These are phyloP conservation scores for Sminthurides bifidus DNA, from an alignment of 1,140 invertebrate species.

Conservation along the genomic window DNA sequence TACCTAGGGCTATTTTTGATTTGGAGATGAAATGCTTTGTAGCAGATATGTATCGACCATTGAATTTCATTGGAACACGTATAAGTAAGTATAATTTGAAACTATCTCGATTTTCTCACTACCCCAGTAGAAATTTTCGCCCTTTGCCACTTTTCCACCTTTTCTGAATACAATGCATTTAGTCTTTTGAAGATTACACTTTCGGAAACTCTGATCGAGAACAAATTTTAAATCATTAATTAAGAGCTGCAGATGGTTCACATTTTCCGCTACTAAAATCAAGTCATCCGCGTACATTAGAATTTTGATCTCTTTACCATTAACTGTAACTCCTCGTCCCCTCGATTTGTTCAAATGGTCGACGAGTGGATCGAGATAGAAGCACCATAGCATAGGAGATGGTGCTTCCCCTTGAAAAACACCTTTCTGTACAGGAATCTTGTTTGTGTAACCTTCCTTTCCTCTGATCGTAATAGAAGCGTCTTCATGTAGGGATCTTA, in stretches of 20 bases:
- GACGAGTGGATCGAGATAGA: constrained; percentile 1
- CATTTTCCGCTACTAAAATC: neutral
- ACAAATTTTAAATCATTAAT: neutral
- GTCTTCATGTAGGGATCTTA: neutral
- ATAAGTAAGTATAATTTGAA: too few species aligned
- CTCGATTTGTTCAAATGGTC: neutral
- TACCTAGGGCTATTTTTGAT: too few species aligned
- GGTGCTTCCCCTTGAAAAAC: constrained; percentile 12
- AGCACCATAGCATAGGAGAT: neutral
- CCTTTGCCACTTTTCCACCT: too few species aligned
- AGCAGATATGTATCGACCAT: too few species aligned
- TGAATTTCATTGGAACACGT: too few species aligned
- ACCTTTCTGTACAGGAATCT: neutral
- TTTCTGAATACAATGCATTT: too few species aligned
- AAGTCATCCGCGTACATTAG: neutral
- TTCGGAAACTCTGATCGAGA: neutral
- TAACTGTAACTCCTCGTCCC: neutral
- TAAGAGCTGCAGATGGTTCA: neutral
- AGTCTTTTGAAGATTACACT: neutral
- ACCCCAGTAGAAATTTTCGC: too few species aligned
- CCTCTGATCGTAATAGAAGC: neutral
- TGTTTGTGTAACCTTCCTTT: neutral
- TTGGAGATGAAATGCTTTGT: too few species aligned
- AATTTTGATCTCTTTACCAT: neutral
- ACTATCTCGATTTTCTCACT: too few species aligned